Evolutionary conservation across 1,140 invertebrate genomes (phyloP).

Genomic region (Hycleus phaleratus): DNA sequence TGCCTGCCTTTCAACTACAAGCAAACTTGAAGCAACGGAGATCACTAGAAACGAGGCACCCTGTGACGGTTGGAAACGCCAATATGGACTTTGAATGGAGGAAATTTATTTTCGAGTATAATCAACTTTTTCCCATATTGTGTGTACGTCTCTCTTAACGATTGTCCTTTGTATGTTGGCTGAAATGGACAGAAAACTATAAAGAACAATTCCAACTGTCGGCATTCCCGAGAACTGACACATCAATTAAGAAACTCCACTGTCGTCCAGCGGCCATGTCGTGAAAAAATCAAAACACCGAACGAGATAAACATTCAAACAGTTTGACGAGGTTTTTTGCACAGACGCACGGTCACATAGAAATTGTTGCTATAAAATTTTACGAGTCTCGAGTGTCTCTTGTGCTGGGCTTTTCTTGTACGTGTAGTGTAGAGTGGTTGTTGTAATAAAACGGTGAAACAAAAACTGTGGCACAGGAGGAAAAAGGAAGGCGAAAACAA

Average conservation of each 20-base stretch:
- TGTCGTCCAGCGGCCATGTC: slow-evolving; percentile 16
- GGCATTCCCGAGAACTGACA: slow-evolving; percentile 31
- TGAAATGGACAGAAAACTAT: slow-evolving; percentile 12
- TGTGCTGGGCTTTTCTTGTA: too few relatives aligned
- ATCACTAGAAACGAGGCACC: too few relatives aligned
- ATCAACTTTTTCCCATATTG: too few relatives aligned
- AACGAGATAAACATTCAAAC: slow-evolving; percentile 27
- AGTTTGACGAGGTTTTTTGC: slow-evolving; percentile 24
- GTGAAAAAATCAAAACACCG: slow-evolving; percentile 33
- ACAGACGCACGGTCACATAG: slow-evolving; percentile 16
- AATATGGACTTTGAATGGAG: too few relatives aligned
- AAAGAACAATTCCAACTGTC: slow-evolving; percentile 26
- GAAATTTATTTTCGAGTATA: too few relatives aligned
- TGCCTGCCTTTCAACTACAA: too few relatives aligned
- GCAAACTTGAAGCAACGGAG: too few relatives aligned
- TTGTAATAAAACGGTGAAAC: too few relatives aligned
- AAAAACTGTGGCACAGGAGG: too few relatives aligned
- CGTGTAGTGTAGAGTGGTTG: too few relatives aligned
- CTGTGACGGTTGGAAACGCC: too few relatives aligned
- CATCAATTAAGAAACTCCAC: slow-evolving; percentile 26
- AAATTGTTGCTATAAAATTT: slow-evolving; percentile 28
- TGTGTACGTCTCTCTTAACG: not conserved
- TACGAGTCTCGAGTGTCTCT: slow-evolving; percentile 18
- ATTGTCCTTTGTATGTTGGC: not conserved
- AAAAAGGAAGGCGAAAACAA: too few relatives aligned